These are phyloP conservation scores for Decapterus maruadsi DNA, from an alignment of 2,797 vertebrate genomes.

Conservation along the genomic window DNA sequence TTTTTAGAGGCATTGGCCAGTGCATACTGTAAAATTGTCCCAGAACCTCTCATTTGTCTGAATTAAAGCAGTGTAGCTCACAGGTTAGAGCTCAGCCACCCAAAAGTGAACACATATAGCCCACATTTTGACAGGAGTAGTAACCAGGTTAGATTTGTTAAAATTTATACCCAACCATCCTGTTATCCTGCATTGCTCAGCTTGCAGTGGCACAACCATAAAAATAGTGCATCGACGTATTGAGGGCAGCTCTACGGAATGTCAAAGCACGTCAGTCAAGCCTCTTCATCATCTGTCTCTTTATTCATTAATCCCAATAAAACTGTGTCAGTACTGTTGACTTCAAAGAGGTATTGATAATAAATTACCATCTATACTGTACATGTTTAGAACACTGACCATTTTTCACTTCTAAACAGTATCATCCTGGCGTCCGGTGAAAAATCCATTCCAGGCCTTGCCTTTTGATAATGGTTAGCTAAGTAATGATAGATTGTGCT, in stretches of 20 bases:
- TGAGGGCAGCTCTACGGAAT: background rate
- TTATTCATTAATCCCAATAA: background rate
- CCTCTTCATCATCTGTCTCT: background rate
- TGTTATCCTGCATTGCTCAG: background rate
- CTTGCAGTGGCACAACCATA: background rate
- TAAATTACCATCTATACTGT: background rate
- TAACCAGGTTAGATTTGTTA: no score
- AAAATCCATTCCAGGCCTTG: background rate
- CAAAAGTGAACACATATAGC: no score
- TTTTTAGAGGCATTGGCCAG: no score
- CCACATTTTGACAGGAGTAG: no score
- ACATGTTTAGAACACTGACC: background rate
- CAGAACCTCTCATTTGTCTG: no score
- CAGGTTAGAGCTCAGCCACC: no score
- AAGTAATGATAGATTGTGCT: slow-evolving; percentile 25
- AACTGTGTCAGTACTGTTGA: background rate
- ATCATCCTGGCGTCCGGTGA: background rate
- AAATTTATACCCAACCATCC: background rate
- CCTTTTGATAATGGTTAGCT: slow-evolving; percentile 20
- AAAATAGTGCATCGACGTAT: background rate
- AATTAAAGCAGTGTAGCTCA: no score
- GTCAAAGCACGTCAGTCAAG: background rate
- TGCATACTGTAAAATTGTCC: no score
- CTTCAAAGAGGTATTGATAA: background rate
- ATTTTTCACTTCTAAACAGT: background rate